Percentiles rank a stretch among this genome's conserved stretches.
Evolutionary conservation across 2,797 vertebrate genomes (phyloP).

Genomic region (Fringilla coelebs): DNA sequence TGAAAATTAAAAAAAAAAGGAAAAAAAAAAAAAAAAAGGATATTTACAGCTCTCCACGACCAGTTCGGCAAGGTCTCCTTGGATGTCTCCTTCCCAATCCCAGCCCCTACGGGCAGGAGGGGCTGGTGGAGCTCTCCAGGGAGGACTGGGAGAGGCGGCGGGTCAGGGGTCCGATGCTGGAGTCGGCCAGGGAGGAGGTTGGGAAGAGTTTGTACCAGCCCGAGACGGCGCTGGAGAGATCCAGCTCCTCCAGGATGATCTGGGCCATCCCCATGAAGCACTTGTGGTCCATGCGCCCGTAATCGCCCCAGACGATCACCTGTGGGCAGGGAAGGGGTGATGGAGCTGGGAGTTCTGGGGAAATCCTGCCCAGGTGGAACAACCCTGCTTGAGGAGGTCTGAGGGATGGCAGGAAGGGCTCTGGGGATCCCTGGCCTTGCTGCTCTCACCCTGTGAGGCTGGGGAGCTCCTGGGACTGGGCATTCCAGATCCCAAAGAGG

Average conservation of each 20-base stretch:
- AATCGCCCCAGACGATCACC: constrained; percentile 99
- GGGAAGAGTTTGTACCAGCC: constrained; percentile 99
- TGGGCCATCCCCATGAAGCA: constrained; percentile 99
- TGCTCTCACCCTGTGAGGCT: background rate
- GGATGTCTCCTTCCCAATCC: background rate
- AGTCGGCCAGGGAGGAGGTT: constrained; percentile 95
- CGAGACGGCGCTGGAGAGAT: constrained; percentile 85
- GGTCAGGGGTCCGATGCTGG: constrained; percentile 91
- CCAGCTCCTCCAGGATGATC: constrained; percentile 96
- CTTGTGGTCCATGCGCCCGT: constrained; percentile 99
- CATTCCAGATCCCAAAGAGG: background rate
- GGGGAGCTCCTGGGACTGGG: background rate
- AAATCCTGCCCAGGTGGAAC: fast-evolving
- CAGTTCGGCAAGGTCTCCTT: background rate
- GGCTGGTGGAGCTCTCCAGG: constrained; percentile 96
- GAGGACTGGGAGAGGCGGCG: constrained; percentile 97
- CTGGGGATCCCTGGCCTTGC: background rate
- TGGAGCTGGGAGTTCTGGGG: background rate
- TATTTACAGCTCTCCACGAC: constrained; percentile 61
- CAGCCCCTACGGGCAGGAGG: constrained; percentile 86
- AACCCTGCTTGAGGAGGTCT: background rate
- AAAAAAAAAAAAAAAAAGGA: fast-evolving
- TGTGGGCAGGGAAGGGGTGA: background rate
- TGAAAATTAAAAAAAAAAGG: background rate
- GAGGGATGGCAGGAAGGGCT: background rate